Evolutionary conservation across 2,113 vertebrate species (phyloP).

Genomic region (Albula goreensis): DNA sequence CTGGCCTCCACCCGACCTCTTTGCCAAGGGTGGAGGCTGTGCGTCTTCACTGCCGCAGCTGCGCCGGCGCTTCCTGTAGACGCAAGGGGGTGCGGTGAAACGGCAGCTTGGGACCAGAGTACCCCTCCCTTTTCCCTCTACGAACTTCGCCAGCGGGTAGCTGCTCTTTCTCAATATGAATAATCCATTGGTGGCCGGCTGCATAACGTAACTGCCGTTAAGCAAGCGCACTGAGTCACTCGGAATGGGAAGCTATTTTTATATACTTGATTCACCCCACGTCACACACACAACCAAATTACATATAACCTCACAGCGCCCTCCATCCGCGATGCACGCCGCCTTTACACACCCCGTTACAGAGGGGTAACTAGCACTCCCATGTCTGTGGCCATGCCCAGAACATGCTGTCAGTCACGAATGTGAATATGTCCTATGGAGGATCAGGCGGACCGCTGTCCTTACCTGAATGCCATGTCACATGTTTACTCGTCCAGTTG

Average conservation of each 20-base stretch:
- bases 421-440: no score
- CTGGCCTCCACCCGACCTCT: slow-evolving; percentile 75
- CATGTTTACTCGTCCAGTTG: not conserved
- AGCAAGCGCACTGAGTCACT: not conserved
- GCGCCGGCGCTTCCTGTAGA: slow-evolving; percentile 85
- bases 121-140: no score
- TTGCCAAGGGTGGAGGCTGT: slow-evolving; percentile 80
- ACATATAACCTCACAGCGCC: not conserved
- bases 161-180: not conserved
- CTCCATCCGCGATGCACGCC: no score
- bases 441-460: no score
- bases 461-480: not conserved
- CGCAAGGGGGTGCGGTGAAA: not conserved
- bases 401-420: not conserved
- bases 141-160: slow-evolving; percentile 14
- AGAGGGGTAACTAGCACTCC: no score
- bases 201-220: not conserved
- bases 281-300: not conserved
- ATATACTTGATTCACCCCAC: not conserved
- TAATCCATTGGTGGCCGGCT: not conserved
- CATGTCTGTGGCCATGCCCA: not conserved
- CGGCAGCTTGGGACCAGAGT: no score
- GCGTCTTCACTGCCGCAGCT: slow-evolving; percentile 78
- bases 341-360: not conserved
- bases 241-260: not conserved